These are phyloP conservation scores for Drosophila punjabiensis DNA, from an alignment of 1,140 invertebrate genomes.

Conservation along the genomic window DNA sequence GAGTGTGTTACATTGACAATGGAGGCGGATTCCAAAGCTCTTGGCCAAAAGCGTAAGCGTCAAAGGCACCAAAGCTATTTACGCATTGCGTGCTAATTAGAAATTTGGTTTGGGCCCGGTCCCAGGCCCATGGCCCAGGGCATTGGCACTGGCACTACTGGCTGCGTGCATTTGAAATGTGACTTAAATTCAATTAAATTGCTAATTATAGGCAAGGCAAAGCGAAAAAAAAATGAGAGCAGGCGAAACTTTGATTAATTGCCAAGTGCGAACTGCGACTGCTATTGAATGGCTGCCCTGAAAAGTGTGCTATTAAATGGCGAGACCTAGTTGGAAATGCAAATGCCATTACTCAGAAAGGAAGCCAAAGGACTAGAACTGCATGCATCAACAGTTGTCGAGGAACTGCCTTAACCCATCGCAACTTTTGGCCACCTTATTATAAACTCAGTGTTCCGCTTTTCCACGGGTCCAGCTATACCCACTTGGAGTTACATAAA, in stretches of 20 bases:
- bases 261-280: slow-evolving; percentile 11
- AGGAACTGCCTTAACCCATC: slow-evolving; percentile 45
- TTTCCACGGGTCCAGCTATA: slow-evolving; percentile 11
- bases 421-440: slow-evolving; percentile 57
- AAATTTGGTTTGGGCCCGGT: slow-evolving; percentile 52
- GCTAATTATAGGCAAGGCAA: slow-evolving; percentile 19
- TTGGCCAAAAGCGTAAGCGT: slow-evolving; percentile 50
- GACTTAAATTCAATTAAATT: slow-evolving; percentile 63
- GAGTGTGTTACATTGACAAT: slow-evolving; percentile 51
- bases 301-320: slow-evolving; percentile 41
- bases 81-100: slow-evolving; percentile 69
- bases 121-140: slow-evolving; percentile 1
- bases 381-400: slow-evolving; percentile 66
- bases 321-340: slow-evolving; percentile 11
- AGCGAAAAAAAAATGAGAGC: not conserved
- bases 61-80: slow-evolving; percentile 62
- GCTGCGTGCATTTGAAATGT: slow-evolving; percentile 54
- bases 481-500: slow-evolving; percentile 55
- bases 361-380: not conserved
- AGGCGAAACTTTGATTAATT: slow-evolving; percentile 41
- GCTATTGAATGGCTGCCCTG: slow-evolving; percentile 9
- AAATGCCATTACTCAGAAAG: slow-evolving; percentile 37
- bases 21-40: slow-evolving; percentile 19
- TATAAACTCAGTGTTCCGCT: slow-evolving; percentile 49
- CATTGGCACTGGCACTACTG: slow-evolving; percentile 2